A percentile compares a stretch with the other conserved stretches of the same genome.
Evolutionary conservation across 2,797 vertebrate species (phyloP).

Genomic region (Champsocephalus gunnari): DNA sequence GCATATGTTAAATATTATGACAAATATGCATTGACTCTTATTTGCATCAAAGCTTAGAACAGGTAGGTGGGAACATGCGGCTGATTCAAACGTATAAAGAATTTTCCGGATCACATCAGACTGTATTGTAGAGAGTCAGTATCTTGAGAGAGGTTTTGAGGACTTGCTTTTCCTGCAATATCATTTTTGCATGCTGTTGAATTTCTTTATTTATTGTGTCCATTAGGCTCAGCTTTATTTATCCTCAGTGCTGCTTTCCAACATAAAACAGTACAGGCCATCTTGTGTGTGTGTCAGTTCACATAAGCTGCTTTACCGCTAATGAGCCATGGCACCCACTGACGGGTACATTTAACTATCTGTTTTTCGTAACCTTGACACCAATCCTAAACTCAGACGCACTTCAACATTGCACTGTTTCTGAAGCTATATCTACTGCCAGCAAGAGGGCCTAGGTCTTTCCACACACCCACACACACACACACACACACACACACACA

Average conservation of each 20-base stretch:
- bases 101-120: constrained; percentile 2
- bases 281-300: constrained; percentile 36
- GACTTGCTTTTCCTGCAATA: background rate
- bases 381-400: constrained; percentile 13
- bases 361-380: constrained; percentile 25
- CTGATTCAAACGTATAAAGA: constrained; percentile 4
- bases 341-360: constrained; percentile 2
- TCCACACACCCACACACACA: background rate
- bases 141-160: background rate
- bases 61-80: background rate
- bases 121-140: no score
- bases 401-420: background rate
- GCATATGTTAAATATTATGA: background rate
- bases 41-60: background rate
- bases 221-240: constrained; percentile 56
- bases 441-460: background rate
- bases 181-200: constrained; percentile 9
- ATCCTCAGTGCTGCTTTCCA: constrained; percentile 49
- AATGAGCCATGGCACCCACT: constrained; percentile 54
- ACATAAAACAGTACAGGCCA: constrained; percentile 48
- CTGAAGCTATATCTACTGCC: background rate
- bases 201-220: constrained; percentile 38
- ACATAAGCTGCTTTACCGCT: constrained; percentile 47
- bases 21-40: constrained; percentile 3
- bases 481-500: background rate